Evolutionary conservation across 2,888 invertebrate species (phyloP).

Genomic region (Tipula vernalis): DNA sequence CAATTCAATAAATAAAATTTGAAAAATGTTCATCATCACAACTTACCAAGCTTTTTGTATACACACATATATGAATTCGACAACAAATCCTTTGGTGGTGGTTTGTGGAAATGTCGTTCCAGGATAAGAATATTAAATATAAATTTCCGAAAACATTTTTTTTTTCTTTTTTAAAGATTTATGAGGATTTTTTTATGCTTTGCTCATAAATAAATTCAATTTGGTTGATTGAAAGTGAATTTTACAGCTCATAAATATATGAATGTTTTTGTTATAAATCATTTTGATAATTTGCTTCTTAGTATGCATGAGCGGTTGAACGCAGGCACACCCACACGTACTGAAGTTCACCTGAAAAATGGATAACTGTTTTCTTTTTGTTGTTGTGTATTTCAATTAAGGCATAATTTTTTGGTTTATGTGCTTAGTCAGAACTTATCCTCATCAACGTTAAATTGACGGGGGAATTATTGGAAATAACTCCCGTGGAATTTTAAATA

Average conservation of each 20-base stretch:
- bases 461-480: too few species aligned
- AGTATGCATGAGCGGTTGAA: neutral
- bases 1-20: neutral
- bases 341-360: neutral
- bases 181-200: neutral
- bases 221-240: neutral
- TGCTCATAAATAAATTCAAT: neutral
- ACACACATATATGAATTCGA: neutral
- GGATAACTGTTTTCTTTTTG: too few species aligned
- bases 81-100: neutral
- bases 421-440: too few species aligned
- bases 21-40: neutral
- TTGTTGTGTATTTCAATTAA: too few species aligned
- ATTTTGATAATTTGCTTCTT: neutral
- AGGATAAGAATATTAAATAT: neutral
- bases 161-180: neutral
- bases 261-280: neutral
- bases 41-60: neutral
- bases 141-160: neutral
- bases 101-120: neutral
- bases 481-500: too few species aligned
- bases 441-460: too few species aligned
- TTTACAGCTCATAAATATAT: neutral
- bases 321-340: neutral
- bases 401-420: too few species aligned